phyloP scores from a whole-genome alignment of 1,140 invertebrate species.

The Ceratitis capitata region DNA sequence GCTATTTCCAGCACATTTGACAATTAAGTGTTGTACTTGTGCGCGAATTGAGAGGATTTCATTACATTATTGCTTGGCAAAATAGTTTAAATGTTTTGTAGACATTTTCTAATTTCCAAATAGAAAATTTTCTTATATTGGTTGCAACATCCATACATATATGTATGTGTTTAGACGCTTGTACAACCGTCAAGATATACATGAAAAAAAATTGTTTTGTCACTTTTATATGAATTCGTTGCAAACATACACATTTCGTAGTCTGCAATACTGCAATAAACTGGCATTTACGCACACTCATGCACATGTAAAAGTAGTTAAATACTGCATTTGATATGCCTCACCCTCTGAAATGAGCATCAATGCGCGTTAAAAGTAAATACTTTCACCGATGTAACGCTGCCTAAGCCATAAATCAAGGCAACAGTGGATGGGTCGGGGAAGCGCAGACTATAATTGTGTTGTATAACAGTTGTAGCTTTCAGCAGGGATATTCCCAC shows the following conservation, averaged over 20 bases:
- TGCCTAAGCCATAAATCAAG: neutral
- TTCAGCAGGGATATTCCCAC: no score
- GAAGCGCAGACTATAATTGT: neutral
- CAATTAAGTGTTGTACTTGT: constrained; percentile 10
- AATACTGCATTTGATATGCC: neutral
- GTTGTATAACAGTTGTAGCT: neutral
- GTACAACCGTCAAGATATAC: no score
- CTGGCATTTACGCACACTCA: neutral
- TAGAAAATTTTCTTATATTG: neutral
- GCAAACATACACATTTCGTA: neutral
- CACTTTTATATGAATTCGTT: neutral
- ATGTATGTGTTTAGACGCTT: neutral
- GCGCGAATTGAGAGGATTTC: neutral
- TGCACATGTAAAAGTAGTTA: neutral
- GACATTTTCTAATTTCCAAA: constrained; percentile 14
- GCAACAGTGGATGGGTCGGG: neutral
- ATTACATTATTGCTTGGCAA: neutral
- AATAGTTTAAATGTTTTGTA: neutral
- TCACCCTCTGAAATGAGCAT: neutral
- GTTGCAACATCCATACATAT: neutral
- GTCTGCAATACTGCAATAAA: neutral
- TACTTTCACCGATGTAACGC: neutral
- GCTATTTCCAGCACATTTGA: neutral
- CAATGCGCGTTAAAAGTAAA: neutral
- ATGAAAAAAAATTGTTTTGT: neutral